Evolutionary conservation across 2,797 vertebrate genomes (phyloP), one percentile per base, ranked within the genome.

Genomic region (Moxostoma hubbsi): DNA sequence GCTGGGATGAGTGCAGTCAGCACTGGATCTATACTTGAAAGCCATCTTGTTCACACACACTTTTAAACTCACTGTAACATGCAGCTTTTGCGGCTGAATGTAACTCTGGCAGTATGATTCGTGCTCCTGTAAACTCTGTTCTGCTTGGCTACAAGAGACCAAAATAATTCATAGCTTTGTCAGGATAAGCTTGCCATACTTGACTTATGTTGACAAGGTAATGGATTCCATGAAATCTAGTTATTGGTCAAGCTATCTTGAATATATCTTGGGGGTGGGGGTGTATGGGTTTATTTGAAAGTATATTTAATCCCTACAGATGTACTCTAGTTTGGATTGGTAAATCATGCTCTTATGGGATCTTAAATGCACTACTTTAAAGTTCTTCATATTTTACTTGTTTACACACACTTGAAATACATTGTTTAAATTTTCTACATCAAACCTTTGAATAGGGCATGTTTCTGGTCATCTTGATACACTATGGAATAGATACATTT

Each of bases 21-120:
- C 89, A 75, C 79, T 98, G 97, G 97, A 90, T 97, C 73, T 96
- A 96, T 0, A 89, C 91, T 45, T 95, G 85, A 93, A 0, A 1
- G 7, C 12, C 49, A 13, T 11, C 47, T n/a, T 70, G 13, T 51
- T 11, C 24, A 6, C 58, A 64, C 58, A 64, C 46, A 65, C 4
- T 36, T 36, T 36, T 36, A 36, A 36, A 57, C 55, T 16, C 15
- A 16, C 9, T 1, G 7, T 58, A 58, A 58, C 55, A 57, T 47
- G 47, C 62, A 18, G 55, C 7, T 58, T 57, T 16, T 59, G 24
- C 5, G 24, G 5, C 16, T 62, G 10, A 62, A 62, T 9, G n/a
- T 16, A 58, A 58, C 8, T 16, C n/a, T 61, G 57, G 5, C 9
- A 61, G 18, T 24, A 10, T 5, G 16, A 61, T 18, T 24, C 9